Evolutionary conservation across 1,140 invertebrate species (phyloP).

Genomic region (Sitophilus oryzae): DNA sequence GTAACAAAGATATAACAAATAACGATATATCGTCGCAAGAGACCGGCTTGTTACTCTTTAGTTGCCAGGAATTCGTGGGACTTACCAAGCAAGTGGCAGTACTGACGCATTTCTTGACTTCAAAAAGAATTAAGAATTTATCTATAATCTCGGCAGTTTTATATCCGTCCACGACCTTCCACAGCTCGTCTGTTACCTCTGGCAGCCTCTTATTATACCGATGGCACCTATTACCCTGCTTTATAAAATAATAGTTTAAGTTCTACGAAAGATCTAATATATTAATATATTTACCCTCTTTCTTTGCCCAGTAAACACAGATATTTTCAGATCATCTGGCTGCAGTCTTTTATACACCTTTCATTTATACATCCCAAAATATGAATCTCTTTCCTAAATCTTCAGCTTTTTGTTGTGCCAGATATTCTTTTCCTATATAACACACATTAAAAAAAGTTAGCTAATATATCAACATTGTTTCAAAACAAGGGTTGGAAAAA

Average conservation of each 20-base stretch:
- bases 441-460: no score
- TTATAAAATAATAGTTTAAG: conserved; percentile 49
- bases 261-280: neutral
- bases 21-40: conserved; percentile 83
- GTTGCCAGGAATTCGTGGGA: conserved; percentile 60
- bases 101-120: conserved; percentile 56
- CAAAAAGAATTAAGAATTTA: conserved; percentile 52
- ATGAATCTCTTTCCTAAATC: conserved; percentile 72
- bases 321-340: conserved; percentile 65
- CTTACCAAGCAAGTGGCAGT: conserved; percentile 75
- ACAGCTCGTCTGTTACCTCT: conserved; percentile 81
- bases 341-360: conserved; percentile 70
- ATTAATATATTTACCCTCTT: conserved; percentile 53
- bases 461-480: no score
- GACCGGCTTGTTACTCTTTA: conserved; percentile 55
- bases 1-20: conserved; percentile 65
- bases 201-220: conserved; percentile 78
- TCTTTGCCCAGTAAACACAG: conserved; percentile 71
- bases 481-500: no score
- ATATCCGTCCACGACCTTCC: conserved; percentile 74
- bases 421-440: conserved; percentile 71
- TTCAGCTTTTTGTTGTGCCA: conserved; percentile 57
- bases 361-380: conserved; percentile 74
- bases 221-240: conserved; percentile 78
- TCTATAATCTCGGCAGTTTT: conserved; percentile 61